Evolutionary conservation across 2,888 invertebrate species (phyloP).

Genomic region (Lypha dubia): DNA sequence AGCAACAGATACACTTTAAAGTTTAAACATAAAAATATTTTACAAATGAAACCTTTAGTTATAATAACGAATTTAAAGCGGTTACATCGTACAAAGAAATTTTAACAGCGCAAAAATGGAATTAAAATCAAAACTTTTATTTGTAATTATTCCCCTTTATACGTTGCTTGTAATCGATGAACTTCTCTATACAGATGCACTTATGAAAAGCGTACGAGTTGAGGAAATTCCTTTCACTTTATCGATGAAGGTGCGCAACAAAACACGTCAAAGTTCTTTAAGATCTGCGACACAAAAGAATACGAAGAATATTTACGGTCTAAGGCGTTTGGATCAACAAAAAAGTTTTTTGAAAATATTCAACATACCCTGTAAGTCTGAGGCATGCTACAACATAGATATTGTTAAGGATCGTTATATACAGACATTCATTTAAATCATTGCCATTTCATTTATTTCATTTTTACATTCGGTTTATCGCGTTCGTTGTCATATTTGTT

Average conservation of each 20-base stretch:
- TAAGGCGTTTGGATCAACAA: constrained; percentile 78
- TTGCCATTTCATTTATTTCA: constrained; percentile 30
- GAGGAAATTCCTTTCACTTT: constrained; percentile 78
- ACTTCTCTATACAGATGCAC: constrained; percentile 74
- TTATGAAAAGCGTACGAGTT: constrained; percentile 76
- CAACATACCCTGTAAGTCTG: constrained; percentile 80
- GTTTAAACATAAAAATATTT: not conserved
- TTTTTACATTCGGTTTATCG: constrained; percentile 13
- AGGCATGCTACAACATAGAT: not conserved
- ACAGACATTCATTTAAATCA: constrained; percentile 6
- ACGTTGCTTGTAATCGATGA: constrained; percentile 72
- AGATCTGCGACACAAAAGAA: constrained; percentile 2
- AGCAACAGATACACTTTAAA: not conserved
- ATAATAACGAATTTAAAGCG: constrained; percentile 10
- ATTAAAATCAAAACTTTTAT: constrained; percentile 67
- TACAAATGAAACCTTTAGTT: constrained; percentile 42
- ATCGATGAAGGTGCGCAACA: constrained; percentile 24
- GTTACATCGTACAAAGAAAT: constrained; percentile 26
- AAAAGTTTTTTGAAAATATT: constrained; percentile 81
- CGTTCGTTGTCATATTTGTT: not conserved
- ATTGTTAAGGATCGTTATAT: not conserved
- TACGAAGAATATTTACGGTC: constrained; percentile 76
- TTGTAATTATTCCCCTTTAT: constrained; percentile 76
- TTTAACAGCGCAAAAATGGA: constrained; percentile 25
- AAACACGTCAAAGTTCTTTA: constrained; percentile 42